Evolutionary conservation across 2,797 vertebrate genomes (phyloP), one percentile per base, ranked within the genome.

Genomic region (Amniataba percoides): DNA sequence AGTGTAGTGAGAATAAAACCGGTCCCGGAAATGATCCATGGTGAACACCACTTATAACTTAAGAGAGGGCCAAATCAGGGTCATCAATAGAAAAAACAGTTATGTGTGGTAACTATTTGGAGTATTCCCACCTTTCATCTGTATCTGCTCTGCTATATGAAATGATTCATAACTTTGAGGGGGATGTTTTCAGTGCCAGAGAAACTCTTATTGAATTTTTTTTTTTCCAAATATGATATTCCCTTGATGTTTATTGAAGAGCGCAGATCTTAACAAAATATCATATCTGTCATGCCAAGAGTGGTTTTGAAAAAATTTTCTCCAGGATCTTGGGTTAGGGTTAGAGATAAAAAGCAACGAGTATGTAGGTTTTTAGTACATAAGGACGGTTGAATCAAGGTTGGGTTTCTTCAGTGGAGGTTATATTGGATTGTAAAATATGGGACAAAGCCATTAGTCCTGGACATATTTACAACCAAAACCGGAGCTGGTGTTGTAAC

Each of bases 391-490:
- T 70, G 39, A 81, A 61, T 69, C 71, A 67, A 83, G 59, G 70
- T 71, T 57, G 27, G n/a, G 21, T 31, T 51, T 65, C 55, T 71
- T 60, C 46, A 52, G 49, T 67, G 19, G n/a, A 63, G 31, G 23
- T 57, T 53, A 12, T 60, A 53, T 43, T 46, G 21, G 14, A 68
- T 27, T 57, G 40, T 49, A 59, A 78, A 84, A 83, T 67, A 64
- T 64, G 51, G 23, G 62, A 58, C 83, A 77, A 34, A 46, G 46
- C 52, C 61, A 84, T 80, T 72, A 60, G 62, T 53, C 12, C 2
- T 45, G 40, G 46, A 83, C 71, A 67, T 70, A 82, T 87, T 81
- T 74, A 74, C 62, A 65, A 39, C 62, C 48, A 7, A 59, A 18
- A 61, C 64, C 59, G 13, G 13, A 43, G 52, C 65, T 58, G 25